phyloP scores from a whole-genome alignment of 2,888 invertebrate species.

The Diarsia mendica region DNA sequence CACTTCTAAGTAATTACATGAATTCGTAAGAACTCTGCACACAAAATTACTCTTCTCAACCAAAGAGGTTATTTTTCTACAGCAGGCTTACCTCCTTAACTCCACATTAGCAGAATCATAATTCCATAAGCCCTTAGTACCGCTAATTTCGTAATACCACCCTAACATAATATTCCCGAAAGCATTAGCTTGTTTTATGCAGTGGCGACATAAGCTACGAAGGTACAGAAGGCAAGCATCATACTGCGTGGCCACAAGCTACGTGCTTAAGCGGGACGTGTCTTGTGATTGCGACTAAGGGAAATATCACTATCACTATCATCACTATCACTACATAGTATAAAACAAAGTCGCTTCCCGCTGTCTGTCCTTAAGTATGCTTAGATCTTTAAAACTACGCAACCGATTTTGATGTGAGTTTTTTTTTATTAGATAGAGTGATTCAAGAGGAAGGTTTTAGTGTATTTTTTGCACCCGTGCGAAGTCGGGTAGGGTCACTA shows the following conservation, averaged over 20 bases:
- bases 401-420: no score
- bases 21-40: background rate
- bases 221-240: background rate
- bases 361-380: no score
- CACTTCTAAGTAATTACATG: background rate
- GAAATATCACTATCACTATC: no score
- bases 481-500: no score
- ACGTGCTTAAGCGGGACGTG: background rate
- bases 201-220: background rate
- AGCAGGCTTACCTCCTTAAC: background rate
- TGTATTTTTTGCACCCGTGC: no score
- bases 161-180: constrained; percentile 16
- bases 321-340: no score
- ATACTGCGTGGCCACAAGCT: background rate
- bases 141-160: constrained; percentile 17
- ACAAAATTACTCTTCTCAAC: background rate
- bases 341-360: no score
- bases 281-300: background rate
- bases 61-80: background rate
- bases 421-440: no score
- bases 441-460: no score
- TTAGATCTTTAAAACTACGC: no score
- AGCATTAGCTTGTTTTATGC: constrained; percentile 1
- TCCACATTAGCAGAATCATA: constrained; percentile 8
- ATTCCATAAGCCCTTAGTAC: background rate